Conservation (phyloP, 1,140 invertebrate species). For the Polyergus mexicanus region DNA sequence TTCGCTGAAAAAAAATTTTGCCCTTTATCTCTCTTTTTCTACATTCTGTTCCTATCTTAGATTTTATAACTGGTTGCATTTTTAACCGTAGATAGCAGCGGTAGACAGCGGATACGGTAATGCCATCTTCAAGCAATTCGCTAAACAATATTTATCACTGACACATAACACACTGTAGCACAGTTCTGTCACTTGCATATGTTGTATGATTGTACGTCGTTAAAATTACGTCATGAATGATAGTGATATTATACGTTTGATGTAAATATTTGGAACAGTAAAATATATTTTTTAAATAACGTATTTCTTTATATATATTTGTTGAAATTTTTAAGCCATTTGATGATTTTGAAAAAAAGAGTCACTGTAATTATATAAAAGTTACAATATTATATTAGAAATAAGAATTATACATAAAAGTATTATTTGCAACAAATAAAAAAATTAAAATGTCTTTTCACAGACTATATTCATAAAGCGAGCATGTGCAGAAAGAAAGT, state of each 20-base stretch:
- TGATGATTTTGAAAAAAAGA: too few relatives aligned
- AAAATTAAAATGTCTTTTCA: constrained; percentile 63
- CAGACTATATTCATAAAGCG: constrained; percentile 86
- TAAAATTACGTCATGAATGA: neutral
- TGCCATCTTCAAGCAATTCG: neutral
- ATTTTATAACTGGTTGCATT: neutral
- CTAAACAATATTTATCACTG: neutral
- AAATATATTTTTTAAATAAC: too few relatives aligned
- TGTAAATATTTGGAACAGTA: neutral
- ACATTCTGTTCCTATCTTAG: neutral
- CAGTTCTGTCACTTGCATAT: neutral
- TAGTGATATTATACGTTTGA: neutral
- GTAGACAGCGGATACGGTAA: neutral
- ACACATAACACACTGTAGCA: neutral
- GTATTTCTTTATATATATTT: too few relatives aligned
- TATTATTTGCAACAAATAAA: neutral
- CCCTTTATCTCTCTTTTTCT: too few relatives aligned
- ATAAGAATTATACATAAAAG: neutral
- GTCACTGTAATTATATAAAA: neutral
- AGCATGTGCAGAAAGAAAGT: constrained; percentile 88
- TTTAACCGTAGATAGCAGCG: neutral
- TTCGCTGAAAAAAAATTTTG: neutral
- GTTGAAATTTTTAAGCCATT: too few relatives aligned
- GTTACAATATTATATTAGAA: neutral
- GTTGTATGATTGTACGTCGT: too few relatives aligned